Evolutionary conservation across 2,797 vertebrate species (phyloP).

Genomic region (Trematomus bernacchii): DNA sequence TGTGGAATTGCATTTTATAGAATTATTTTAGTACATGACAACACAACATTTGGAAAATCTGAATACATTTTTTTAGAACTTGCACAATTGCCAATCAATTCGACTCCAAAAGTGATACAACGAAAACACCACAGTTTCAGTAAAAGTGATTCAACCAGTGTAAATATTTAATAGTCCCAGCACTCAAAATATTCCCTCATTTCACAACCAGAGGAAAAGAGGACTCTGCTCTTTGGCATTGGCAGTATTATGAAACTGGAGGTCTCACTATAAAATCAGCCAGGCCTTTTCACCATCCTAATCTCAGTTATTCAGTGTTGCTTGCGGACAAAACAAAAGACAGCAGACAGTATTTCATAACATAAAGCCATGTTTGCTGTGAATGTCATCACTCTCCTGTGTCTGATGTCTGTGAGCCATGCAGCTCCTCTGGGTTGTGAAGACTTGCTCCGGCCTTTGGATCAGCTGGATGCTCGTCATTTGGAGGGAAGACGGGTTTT

Average conservation of each 20-base stretch:
- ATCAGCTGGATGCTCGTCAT: neutral
- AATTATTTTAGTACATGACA: neutral
- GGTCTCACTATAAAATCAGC: slow-evolving; percentile 2
- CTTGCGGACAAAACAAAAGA: neutral
- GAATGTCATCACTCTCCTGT: slow-evolving; percentile 11
- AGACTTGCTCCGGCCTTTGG: slow-evolving; percentile 31
- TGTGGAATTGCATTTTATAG: neutral
- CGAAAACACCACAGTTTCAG: no score
- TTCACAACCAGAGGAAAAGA: slow-evolving; percentile 12
- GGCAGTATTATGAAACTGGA: neutral
- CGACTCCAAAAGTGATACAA: neutral
- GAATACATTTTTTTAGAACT: neutral
- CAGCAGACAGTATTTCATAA: neutral
- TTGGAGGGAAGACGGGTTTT: slow-evolving; percentile 40
- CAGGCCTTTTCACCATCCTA: neutral
- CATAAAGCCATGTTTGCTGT: slow-evolving; percentile 35
- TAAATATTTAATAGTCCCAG: slow-evolving; percentile 4
- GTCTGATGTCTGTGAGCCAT: slow-evolving; percentile 11
- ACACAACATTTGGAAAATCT: neutral
- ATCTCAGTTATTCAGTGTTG: neutral
- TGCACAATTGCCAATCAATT: no score
- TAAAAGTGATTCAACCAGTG: neutral
- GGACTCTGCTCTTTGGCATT: slow-evolving; percentile 4
- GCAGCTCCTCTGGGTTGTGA: slow-evolving; percentile 45
- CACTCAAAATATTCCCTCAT: neutral